These are phyloP conservation scores for Aptenodytes forsteri DNA, from an alignment of 2,113 vertebrate genomes.

Conservation along the genomic window DNA sequence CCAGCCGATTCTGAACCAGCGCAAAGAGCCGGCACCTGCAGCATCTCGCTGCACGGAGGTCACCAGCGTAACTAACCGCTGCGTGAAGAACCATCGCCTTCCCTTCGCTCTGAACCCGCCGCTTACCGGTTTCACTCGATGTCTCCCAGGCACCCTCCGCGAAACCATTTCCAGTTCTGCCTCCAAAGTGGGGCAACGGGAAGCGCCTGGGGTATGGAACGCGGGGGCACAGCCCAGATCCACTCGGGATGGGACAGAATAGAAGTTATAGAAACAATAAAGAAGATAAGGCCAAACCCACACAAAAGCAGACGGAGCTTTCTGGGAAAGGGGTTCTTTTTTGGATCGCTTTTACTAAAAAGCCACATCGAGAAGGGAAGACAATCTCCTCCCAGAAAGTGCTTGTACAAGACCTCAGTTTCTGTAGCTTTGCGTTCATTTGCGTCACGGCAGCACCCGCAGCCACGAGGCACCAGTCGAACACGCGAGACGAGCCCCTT, in stretches of 20 bases:
- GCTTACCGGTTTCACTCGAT: fast-evolving
- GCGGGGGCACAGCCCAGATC: neutral
- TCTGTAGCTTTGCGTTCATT: neutral
- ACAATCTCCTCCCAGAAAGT: neutral
- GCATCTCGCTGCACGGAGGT: neutral
- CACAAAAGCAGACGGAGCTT: neutral
- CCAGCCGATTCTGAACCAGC: too few species aligned
- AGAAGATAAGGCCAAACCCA: too few species aligned
- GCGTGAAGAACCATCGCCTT: neutral
- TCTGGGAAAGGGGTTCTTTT: neutral
- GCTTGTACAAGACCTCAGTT: too few species aligned
- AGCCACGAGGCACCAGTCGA: fast-evolving
- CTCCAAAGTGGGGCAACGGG: neutral
- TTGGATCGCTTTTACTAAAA: neutral
- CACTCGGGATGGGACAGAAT: neutral
- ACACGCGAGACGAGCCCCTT: neutral
- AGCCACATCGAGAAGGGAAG: neutral
- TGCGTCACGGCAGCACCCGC: neutral
- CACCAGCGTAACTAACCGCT: fast-evolving
- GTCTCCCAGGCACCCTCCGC: neutral
- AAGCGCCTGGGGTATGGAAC: neutral
- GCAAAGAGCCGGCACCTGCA: neutral
- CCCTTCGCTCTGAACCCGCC: neutral
- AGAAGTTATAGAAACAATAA: neutral
- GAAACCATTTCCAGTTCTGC: neutral